Percentiles rank a stretch among this genome's conserved stretches.
Evolutionary conservation across 2,113 vertebrate species (phyloP).

Genomic region (Channa argus): DNA sequence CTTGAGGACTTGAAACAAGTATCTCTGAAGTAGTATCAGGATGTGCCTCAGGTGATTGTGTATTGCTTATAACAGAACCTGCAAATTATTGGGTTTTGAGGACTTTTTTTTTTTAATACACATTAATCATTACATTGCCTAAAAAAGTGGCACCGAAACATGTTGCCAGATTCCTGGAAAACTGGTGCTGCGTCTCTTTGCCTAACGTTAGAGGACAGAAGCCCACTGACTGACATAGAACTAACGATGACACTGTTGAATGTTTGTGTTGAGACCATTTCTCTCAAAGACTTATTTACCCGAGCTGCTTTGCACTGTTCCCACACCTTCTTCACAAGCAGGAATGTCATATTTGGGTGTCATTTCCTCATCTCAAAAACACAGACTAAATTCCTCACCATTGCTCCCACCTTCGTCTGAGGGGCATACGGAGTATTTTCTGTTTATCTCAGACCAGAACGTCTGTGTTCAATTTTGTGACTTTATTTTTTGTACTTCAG

Average conservation of each 20-base stretch:
- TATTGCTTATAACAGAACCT: too few species aligned
- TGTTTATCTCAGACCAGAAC: conserved; percentile 10
- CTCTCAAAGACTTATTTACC: conserved; percentile 49
- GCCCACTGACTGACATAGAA: too few species aligned
- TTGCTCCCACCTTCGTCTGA: conserved; percentile 52
- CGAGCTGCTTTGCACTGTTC: conserved; percentile 25
- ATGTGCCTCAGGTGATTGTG: too few species aligned
- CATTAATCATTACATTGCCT: too few species aligned
- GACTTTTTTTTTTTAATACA: too few species aligned
- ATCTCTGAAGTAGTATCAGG: too few species aligned
- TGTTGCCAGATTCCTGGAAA: too few species aligned
- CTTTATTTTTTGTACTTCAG: conserved; percentile 23
- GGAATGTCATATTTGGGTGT: conserved; percentile 76
- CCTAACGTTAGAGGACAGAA: too few species aligned
- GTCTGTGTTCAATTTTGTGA: not conserved
- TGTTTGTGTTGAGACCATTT: conserved; percentile 35
- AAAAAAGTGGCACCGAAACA: too few species aligned
- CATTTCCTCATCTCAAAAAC: conserved; percentile 73
- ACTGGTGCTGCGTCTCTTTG: too few species aligned
- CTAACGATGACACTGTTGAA: not conserved
- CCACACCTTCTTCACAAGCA: conserved; percentile 56
- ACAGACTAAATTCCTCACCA: conserved; percentile 61
- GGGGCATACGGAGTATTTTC: conserved; percentile 26
- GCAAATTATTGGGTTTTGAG: too few species aligned
- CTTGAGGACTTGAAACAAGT: too few species aligned